Conservation (phyloP, 2,888 invertebrate genomes). For the Tenthredo amoena region DNA sequence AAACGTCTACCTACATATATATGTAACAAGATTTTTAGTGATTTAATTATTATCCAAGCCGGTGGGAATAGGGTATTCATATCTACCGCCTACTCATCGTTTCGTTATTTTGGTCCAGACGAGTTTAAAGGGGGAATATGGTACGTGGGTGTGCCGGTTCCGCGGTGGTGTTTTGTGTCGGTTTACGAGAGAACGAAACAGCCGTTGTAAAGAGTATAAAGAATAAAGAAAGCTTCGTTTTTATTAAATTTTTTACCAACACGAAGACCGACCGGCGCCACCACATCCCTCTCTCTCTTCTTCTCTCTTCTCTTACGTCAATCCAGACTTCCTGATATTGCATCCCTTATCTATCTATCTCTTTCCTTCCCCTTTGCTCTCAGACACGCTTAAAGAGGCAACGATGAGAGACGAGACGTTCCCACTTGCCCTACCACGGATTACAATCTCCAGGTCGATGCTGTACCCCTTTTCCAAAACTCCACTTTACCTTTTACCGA, state of each 20-base stretch:
- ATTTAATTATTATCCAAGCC: background rate
- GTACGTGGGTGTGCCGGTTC: background rate
- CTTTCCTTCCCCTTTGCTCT: background rate
- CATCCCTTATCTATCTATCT: background rate
- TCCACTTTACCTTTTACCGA: background rate
- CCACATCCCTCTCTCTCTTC: background rate
- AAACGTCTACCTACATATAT: background rate
- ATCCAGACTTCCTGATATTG: conserved; percentile 31
- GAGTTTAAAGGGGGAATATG: background rate
- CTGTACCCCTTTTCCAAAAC: background rate
- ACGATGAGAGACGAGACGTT: background rate
- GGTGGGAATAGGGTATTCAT: too few species aligned
- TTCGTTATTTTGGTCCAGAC: conserved; percentile 8
- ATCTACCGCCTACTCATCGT: background rate
- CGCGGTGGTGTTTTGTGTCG: conserved; percentile 18
- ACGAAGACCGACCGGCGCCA: conserved; percentile 46
- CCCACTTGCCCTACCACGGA: background rate
- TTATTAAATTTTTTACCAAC: conserved; percentile 62
- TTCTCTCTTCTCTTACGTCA: background rate
- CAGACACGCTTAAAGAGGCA: conserved; percentile 3
- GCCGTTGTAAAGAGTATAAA: conserved; percentile 51
- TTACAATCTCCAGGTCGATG: conserved; percentile 24
- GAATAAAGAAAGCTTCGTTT: conserved; percentile 58
- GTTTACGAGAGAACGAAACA: conserved; percentile 50
- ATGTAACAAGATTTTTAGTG: background rate